These are phyloP conservation scores for Rhinolophus ferrumequinum DNA, from an alignment of 2,113 vertebrate species.

Conservation along the genomic window DNA sequence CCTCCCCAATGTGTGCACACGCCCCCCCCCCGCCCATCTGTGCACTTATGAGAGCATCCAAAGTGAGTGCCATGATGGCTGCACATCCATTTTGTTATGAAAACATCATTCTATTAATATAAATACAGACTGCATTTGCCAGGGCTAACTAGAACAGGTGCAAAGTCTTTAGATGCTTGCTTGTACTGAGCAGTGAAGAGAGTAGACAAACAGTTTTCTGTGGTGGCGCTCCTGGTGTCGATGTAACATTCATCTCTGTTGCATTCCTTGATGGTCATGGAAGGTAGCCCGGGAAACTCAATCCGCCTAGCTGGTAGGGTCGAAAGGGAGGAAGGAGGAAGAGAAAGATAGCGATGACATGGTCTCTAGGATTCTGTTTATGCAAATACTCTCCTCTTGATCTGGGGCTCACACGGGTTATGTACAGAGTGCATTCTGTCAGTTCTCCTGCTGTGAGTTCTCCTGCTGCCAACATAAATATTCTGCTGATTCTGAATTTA, in stretches of 20 bases:
- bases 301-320: slow-evolving; percentile 30
- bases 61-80: slow-evolving; percentile 23
- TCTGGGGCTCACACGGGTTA: slow-evolving; percentile 52
- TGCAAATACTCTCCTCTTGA: slow-evolving; percentile 74
- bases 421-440: slow-evolving; percentile 45
- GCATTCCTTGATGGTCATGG: slow-evolving; percentile 80
- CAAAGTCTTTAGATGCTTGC: slow-evolving; percentile 77
- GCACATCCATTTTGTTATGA: slow-evolving; percentile 79
- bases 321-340: slow-evolving; percentile 68
- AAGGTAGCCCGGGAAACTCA: slow-evolving; percentile 70
- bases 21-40: no score
- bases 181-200: slow-evolving; percentile 73
- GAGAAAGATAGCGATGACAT: slow-evolving; percentile 69
- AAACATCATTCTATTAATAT: slow-evolving; percentile 84
- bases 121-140: slow-evolving; percentile 76
- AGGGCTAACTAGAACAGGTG: slow-evolving; percentile 81
- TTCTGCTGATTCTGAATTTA: slow-evolving; percentile 63
- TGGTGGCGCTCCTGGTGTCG: slow-evolving; percentile 62
- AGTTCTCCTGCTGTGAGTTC: neutral
- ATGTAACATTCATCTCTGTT: slow-evolving; percentile 65
- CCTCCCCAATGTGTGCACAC: neutral
- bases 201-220: slow-evolving; percentile 79
- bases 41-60: slow-evolving; percentile 25
- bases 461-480: slow-evolving; percentile 67
- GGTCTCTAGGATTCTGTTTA: slow-evolving; percentile 77